Evolutionary conservation across 1,140 invertebrate genomes (phyloP).

Genomic region (Papilio xuthus): DNA sequence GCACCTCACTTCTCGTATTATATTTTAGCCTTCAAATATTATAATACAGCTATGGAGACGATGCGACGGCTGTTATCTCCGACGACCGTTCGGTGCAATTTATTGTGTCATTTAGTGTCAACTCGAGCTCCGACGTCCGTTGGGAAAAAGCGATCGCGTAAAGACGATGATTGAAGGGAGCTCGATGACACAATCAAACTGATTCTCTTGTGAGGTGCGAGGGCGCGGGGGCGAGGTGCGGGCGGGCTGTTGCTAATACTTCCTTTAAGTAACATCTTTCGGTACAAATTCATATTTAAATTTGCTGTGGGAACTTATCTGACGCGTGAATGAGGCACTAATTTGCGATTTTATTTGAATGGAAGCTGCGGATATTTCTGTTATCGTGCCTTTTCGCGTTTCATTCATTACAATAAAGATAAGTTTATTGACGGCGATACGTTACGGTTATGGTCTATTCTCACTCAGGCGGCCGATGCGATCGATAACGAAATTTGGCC

Average conservation of each 20-base stretch:
- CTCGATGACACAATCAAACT: neutral
- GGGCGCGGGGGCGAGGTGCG: neutral
- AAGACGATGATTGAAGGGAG: slow-evolving; percentile 2
- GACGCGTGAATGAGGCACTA: neutral
- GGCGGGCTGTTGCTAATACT: neutral
- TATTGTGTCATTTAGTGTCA: slow-evolving; percentile 12
- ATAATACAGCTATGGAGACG: slow-evolving; percentile 22
- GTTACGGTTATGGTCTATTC: slow-evolving; percentile 13
- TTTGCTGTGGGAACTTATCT: slow-evolving; percentile 3
- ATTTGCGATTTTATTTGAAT: slow-evolving; percentile 16
- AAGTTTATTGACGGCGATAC: slow-evolving; percentile 10
- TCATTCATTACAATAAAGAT: slow-evolving; percentile 22
- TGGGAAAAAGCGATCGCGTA: slow-evolving; percentile 8
- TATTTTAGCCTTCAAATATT: slow-evolving; percentile 4
- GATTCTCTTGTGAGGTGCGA: neutral
- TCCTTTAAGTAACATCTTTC: neutral
- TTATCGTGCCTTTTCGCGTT: slow-evolving; percentile 19
- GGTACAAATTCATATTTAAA: slow-evolving; percentile 17
- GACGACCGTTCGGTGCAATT: neutral
- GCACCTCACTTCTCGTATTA: neutral
- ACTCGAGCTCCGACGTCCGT: neutral
- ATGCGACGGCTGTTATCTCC: slow-evolving; percentile 3
- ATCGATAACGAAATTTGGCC: neutral
- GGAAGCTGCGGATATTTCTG: slow-evolving; percentile 12
- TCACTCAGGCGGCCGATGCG: neutral